phyloP scores from a whole-genome alignment of 2,888 invertebrate species.

The Drosophila vallismaia region DNA sequence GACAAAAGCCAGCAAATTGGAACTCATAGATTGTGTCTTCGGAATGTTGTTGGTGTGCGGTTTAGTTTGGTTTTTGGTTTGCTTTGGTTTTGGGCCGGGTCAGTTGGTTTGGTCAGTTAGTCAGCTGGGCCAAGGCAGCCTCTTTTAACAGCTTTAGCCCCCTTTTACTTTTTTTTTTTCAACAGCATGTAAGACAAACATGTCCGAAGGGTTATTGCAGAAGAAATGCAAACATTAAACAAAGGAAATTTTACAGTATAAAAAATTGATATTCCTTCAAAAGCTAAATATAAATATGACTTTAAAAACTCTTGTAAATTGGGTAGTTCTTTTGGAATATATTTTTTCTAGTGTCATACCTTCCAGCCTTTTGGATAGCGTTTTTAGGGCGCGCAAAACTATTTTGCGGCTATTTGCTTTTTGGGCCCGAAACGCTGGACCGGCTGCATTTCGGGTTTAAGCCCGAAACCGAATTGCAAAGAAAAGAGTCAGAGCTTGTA shows the following conservation, averaged over 20 bases:
- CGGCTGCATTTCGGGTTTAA: constrained; percentile 37
- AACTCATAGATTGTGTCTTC: constrained; percentile 50
- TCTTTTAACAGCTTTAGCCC: constrained; percentile 7
- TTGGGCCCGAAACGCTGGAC: constrained; percentile 22
- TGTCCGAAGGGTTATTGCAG: constrained; percentile 31
- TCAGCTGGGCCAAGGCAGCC: constrained; percentile 43
- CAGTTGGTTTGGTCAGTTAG: constrained; percentile 34
- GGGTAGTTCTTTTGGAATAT: neutral
- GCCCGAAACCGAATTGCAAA: constrained; percentile 13
- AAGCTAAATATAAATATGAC: neutral
- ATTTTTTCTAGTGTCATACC: constrained; percentile 14
- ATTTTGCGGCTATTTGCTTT: constrained; percentile 58
- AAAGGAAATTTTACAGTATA: constrained; percentile 9
- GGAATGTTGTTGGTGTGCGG: constrained; percentile 23
- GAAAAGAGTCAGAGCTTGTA: constrained; percentile 10
- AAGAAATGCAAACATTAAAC: constrained; percentile 23
- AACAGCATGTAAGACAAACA: constrained; percentile 31
- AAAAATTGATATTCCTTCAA: neutral
- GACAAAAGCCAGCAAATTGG: constrained; percentile 32
- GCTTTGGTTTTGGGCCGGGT: constrained; percentile 24
- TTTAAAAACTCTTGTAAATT: neutral
- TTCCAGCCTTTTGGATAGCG: constrained; percentile 19
- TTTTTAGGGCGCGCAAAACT: constrained; percentile 50
- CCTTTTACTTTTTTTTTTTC: constrained; percentile 5
- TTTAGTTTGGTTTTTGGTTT: constrained; percentile 13